Base-by-base conservation (phyloP, 23 tunicate genomes). In the Ciona savignyi region DNA sequence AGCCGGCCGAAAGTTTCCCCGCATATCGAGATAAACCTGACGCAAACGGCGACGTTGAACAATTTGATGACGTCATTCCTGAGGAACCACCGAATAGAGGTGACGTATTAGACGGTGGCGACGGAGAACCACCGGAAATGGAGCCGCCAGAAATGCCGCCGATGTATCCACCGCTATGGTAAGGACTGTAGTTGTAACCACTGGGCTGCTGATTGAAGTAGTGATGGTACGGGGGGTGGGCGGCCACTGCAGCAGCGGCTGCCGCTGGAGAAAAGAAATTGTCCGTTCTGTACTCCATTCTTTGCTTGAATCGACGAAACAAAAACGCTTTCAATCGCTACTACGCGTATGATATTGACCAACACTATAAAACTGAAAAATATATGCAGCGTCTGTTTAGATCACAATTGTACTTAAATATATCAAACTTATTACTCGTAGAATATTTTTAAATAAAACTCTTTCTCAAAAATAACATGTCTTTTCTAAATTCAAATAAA, bases 261-360 rank as follows among this genome's bases (percentile, higher is more conserved):
- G 95, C 95, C 27, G 95, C 95, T 0, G 87, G 83, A 21, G 86
- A 75, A 25, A 82, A 78, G 35, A 81, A 78, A 33, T 70, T 77
- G 33, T 88, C 96, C 21, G 96, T 56, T 30, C 96, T 71, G 69
- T 88, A 88, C 42, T 88, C 96, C 96, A 88, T 88, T n/a, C n/a
- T n/a, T n/a, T n/a, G n/a, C n/a, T n/a, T n/a, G n/a, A n/a, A n/a
- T n/a, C n/a, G n/a, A n/a, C n/a, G n/a, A n/a, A n/a, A n/a, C n/a
- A n/a, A n/a, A n/a, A n/a, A n/a, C n/a, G n/a, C n/a, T n/a, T n/a
- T n/a, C n/a, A n/a, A n/a, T n/a, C n/a, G n/a, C n/a, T n/a, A n/a
- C n/a, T n/a, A n/a, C n/a, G n/a, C n/a, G n/a, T n/a, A n/a, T n/a
- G n/a, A n/a, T n/a, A n/a, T n/a, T n/a, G n/a, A n/a, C n/a, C n/a